Percentiles rank a stretch among this genome's conserved stretches.
These are phyloP conservation scores for Adela reaumurella DNA, from an alignment of 2,888 invertebrate species.

Conservation along the genomic window DNA sequence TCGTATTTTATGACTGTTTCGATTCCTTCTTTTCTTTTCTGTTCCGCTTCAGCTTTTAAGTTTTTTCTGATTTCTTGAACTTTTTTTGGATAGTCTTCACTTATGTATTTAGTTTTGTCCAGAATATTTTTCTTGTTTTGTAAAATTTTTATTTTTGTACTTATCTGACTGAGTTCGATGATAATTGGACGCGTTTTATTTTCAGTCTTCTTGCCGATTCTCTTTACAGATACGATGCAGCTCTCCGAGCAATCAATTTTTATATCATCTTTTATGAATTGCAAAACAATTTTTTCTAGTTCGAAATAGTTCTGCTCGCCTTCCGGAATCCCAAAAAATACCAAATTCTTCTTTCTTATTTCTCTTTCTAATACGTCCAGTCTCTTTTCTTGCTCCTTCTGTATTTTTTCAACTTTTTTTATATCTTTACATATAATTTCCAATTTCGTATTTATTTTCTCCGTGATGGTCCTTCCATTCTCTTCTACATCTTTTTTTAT, in stretches of 20 bases:
- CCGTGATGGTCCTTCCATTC: too few species aligned
- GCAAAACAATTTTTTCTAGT: background rate
- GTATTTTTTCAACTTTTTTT: background rate
- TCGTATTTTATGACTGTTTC: background rate
- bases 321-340: background rate
- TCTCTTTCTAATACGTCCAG: background rate
- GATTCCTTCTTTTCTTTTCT: background rate
- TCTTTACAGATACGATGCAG: background rate
- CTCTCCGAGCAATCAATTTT: background rate
- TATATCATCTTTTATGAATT: background rate
- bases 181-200: background rate
- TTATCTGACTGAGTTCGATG: background rate
- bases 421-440: too few species aligned
- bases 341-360: background rate
- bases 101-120: background rate
- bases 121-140: slow-evolving; percentile 1
- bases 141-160: background rate
- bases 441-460: too few species aligned
- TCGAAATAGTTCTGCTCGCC: background rate
- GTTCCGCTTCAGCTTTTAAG: too few species aligned
- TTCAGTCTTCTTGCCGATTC: background rate
- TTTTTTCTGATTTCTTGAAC: background rate
- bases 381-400: background rate
- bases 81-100: slow-evolving; percentile 1
- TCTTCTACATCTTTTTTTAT: too few species aligned